phyloP scores from a whole-genome alignment of 2,888 invertebrate species.

The Linnaemya tessellans region DNA sequence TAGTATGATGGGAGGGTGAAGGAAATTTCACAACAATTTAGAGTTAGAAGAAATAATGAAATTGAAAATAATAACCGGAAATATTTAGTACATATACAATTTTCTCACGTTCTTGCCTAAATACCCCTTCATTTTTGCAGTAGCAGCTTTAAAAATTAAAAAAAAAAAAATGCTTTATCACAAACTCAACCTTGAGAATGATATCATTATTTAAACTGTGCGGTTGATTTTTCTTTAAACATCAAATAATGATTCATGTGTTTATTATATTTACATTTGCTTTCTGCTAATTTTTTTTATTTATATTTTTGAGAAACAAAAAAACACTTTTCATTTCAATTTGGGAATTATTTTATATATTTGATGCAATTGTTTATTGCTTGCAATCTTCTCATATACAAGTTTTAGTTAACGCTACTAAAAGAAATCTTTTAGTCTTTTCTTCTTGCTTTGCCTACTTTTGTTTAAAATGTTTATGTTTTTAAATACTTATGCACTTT shows the following conservation, averaged over 20 bases:
- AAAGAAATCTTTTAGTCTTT: not conserved
- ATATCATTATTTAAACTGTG: conserved; percentile 8
- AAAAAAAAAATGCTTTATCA: not conserved
- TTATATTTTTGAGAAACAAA: not conserved
- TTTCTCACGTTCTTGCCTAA: not conserved
- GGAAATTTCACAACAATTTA: not conserved
- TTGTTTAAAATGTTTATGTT: not conserved
- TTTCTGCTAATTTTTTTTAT: conserved; percentile 9
- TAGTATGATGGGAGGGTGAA: not conserved
- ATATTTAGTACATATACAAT: conserved; percentile 38
- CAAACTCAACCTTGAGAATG: conserved; percentile 10
- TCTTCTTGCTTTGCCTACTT: not conserved
- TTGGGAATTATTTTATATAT: not conserved
- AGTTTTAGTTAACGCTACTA: conserved; percentile 3
- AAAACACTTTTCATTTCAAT: conserved; percentile 27
- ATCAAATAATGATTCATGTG: conserved; percentile 13
- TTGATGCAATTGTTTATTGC: conserved; percentile 31
- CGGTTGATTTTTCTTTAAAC: conserved; percentile 1
- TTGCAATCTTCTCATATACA: not conserved
- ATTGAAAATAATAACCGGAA: conserved; percentile 42
- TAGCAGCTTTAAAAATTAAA: conserved; percentile 7
- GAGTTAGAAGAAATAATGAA: conserved; percentile 4
- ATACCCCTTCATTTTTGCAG: not conserved
- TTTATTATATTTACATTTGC: conserved; percentile 16
- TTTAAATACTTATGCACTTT: conserved; percentile 27